Conservation (phyloP, 2,797 vertebrate genomes). For the Coranthus polyacanthus region DNA sequence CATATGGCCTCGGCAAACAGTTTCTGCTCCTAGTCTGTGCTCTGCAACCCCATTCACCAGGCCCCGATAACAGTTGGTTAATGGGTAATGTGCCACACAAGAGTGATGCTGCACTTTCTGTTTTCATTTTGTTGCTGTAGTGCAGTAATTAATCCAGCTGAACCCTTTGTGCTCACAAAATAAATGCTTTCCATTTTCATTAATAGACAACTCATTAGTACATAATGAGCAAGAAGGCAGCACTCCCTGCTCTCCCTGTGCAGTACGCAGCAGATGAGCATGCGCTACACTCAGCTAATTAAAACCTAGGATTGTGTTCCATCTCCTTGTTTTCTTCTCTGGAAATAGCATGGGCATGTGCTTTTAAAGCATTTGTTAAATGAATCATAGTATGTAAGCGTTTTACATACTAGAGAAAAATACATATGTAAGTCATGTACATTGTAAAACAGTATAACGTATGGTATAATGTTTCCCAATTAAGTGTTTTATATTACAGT, state of each 20-base stretch:
- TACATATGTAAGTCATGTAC: not conserved
- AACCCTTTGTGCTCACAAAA: slow-evolving; percentile 86
- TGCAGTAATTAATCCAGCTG: slow-evolving; percentile 88
- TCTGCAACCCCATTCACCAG: slow-evolving; percentile 56
- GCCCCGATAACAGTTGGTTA: slow-evolving; percentile 83
- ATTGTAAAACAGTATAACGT: not conserved
- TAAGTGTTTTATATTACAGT: no score
- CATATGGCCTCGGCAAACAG: slow-evolving; percentile 36
- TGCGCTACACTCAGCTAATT: slow-evolving; percentile 75
- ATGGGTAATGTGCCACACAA: slow-evolving; percentile 81
- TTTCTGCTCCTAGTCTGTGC: slow-evolving; percentile 38
- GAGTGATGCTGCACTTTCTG: slow-evolving; percentile 80
- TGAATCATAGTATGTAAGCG: slow-evolving; percentile 49
- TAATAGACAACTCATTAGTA: slow-evolving; percentile 90
- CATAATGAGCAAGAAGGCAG: slow-evolving; percentile 84
- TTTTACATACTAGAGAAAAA: slow-evolving; percentile 31
- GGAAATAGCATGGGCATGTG: slow-evolving; percentile 26
- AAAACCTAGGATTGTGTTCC: slow-evolving; percentile 68
- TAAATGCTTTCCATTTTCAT: slow-evolving; percentile 90
- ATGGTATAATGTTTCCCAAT: not conserved
- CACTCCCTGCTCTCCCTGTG: slow-evolving; percentile 69
- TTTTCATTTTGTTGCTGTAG: slow-evolving; percentile 85
- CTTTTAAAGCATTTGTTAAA: slow-evolving; percentile 55
- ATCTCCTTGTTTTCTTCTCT: slow-evolving; percentile 51
- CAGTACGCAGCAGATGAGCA: slow-evolving; percentile 67